Conservation (phyloP, 1,140 invertebrate genomes). For the Cotesia typhae region DNA sequence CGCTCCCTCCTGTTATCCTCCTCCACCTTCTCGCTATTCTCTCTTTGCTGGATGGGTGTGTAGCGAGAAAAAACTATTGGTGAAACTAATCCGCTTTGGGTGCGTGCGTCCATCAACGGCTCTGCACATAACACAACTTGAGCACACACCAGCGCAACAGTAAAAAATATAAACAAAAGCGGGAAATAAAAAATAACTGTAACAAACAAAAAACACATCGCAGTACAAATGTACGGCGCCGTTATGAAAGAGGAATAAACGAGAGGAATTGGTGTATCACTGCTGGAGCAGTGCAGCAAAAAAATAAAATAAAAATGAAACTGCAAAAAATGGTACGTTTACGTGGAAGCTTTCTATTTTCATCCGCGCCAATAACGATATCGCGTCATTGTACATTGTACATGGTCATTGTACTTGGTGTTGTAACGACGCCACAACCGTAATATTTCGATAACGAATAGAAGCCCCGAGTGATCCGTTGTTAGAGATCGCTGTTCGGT, state of each 20-base stretch:
- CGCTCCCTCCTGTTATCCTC: slow-evolving; percentile 18
- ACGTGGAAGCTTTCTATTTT: slow-evolving; percentile 40
- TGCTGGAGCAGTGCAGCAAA: background rate
- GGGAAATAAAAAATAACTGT: background rate
- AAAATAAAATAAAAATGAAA: slow-evolving; percentile 2
- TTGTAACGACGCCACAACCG: slow-evolving; percentile 38
- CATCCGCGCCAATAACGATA: slow-evolving; percentile 34
- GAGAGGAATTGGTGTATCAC: background rate
- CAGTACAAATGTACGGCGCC: too few species aligned
- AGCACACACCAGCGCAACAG: background rate
- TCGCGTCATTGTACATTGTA: slow-evolving; percentile 7
- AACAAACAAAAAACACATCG: too few species aligned
- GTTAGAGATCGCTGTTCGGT: slow-evolving; percentile 6
- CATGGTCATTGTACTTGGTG: slow-evolving; percentile 22
- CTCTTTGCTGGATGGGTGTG: background rate
- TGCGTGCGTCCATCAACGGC: slow-evolving; percentile 35
- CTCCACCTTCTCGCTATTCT: too few species aligned
- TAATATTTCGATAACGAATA: slow-evolving; percentile 48
- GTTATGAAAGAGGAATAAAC: too few species aligned
- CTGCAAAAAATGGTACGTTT: background rate
- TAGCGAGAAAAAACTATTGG: slow-evolving; percentile 29
- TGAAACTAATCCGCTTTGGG: slow-evolving; percentile 38
- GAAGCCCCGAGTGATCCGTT: slow-evolving; percentile 37
- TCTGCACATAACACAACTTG: slow-evolving; percentile 9
- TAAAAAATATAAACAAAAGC: background rate